These are phyloP conservation scores for Meda fulgida DNA, from an alignment of 2,797 vertebrate species.

Conservation along the genomic window DNA sequence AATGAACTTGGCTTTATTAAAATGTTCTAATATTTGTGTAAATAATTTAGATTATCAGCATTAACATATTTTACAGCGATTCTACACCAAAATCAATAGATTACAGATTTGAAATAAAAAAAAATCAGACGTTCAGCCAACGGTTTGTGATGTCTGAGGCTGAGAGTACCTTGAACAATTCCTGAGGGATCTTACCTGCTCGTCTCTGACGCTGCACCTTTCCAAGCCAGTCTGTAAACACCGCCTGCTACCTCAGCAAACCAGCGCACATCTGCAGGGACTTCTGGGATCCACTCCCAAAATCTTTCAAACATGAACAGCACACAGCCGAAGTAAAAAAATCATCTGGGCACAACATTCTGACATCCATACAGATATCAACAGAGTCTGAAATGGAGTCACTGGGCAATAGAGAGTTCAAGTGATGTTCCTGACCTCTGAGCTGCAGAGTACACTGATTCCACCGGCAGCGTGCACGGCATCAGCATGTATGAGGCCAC, in stretches of 20 bases:
- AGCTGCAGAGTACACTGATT: conserved; percentile 80
- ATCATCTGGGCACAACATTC: background rate
- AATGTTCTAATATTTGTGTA: background rate
- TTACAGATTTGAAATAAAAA: no score
- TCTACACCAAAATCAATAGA: no score
- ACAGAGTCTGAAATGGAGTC: background rate
- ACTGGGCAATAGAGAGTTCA: background rate
- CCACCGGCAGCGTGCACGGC: conserved; percentile 89
- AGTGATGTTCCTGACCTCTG: conserved; percentile 76
- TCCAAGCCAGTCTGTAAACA: conserved; percentile 73
- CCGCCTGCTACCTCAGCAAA: conserved; percentile 77
- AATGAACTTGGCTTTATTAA: no score
- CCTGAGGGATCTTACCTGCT: conserved; percentile 42
- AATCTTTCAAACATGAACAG: conserved; percentile 71
- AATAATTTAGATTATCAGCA: background rate
- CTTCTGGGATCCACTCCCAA: conserved; percentile 90
- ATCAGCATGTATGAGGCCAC: conserved; percentile 87
- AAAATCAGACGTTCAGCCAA: background rate
- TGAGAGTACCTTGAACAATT: background rate
- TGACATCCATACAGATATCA: background rate
- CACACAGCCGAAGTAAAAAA: background rate
- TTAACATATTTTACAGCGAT: background rate
- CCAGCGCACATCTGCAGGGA: conserved; percentile 85
- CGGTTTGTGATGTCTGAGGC: background rate
- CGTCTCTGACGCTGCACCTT: conserved; percentile 34